Evolutionary conservation across 1,140 invertebrate species (phyloP), one percentile per base, ranked within the genome.

Genomic region (Drosophila leontia): DNA sequence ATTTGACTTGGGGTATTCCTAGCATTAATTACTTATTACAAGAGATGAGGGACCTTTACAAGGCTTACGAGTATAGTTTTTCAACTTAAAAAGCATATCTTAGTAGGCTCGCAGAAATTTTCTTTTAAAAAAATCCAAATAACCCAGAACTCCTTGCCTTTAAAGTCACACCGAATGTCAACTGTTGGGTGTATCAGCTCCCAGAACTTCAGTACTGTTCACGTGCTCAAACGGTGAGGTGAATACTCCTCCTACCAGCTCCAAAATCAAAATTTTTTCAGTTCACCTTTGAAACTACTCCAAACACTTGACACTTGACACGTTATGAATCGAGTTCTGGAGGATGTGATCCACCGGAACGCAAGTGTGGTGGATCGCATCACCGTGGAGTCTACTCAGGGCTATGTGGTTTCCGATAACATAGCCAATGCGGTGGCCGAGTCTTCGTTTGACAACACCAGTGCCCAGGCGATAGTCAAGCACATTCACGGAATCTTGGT

Each of bases 391-490:
- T 85, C 91, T 26, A 72, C 91, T 0, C 7, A 62, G 13, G 91
- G 91, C 44, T 92, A 80, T 44, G 87, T 92, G 19, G 48, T 92
- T 1, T 72, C 84, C 5, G 91, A 92, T 23, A 92, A 92, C 45
- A 19, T 37, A 6, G 57, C 71, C 3, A 83, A 78, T 19, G 75
- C 62, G 1, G 82, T 91, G 63, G 80, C 80, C 8, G 78, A 78
- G 23, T 65, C 91, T 0, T 90, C 91, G 0, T 92, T 90, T 19
- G 91, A 92, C 19, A 92, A 90, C n/a, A 91, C 88, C 51, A 82
- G 62, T 12, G 88, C 91, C 26, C 76, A 80, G 70, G 79, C 86
- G 19, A 82, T 92, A 17, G 69, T 85, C n/a, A 92, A 92, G 76
- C 82, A 82, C 12, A 60, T 92, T 34, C 51, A 81, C 39, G 68